Evolutionary conservation across 2,113 vertebrate genomes (phyloP).

Genomic region (Galbula dea): DNA sequence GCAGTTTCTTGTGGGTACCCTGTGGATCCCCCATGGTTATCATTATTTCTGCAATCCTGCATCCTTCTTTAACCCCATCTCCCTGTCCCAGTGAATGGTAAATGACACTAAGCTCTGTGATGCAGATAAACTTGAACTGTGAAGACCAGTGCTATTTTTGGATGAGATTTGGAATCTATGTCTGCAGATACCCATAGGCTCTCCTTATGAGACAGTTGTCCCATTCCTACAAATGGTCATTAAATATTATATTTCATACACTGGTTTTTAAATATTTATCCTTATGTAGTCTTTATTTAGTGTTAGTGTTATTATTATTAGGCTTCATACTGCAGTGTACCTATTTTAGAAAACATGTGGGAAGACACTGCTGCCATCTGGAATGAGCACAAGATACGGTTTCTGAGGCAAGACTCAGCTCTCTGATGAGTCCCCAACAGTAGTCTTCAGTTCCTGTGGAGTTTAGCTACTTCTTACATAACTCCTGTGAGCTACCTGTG

Average conservation of each 20-base stretch:
- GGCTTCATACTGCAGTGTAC: neutral
- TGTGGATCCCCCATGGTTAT: neutral
- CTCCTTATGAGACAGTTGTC: neutral
- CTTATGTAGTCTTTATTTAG: neutral
- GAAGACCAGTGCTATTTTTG: neutral
- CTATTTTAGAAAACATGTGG: neutral
- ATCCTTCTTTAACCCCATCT: neutral
- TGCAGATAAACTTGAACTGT: neutral
- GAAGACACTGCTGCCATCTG: neutral
- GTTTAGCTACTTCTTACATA: neutral
- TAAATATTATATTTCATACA: neutral
- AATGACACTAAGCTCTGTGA: neutral
- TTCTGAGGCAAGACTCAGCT: neutral
- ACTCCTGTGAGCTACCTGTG: rapidly evolving
- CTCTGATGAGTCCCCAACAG: neutral
- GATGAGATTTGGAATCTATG: neutral
- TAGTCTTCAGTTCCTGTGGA: neutral
- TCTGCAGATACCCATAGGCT: neutral
- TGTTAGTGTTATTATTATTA: neutral
- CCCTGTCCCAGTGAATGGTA: neutral
- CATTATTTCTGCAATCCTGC: neutral
- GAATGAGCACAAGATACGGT: rapidly evolving
- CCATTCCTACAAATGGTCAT: neutral
- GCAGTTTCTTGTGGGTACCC: neutral
- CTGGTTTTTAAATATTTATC: neutral